phyloP scores from a whole-genome alignment of 2,113 vertebrate species.

The Dicaeum eximium region DNA sequence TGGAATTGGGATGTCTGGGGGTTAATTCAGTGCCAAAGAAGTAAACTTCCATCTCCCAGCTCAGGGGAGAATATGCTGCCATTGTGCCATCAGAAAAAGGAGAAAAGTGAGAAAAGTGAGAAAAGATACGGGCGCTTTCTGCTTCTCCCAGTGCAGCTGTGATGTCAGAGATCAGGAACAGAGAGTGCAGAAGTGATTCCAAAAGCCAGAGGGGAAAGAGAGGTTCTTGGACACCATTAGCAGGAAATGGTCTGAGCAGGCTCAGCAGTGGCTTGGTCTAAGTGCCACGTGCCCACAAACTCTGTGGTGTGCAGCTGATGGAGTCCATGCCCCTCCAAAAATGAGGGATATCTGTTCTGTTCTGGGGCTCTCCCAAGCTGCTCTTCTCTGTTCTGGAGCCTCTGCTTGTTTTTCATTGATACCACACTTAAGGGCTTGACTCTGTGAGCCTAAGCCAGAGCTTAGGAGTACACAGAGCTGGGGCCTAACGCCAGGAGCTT shows the following conservation, averaged over 20 bases:
- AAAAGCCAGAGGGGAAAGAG: not conserved
- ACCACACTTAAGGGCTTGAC: not conserved
- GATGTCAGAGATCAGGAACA: not conserved
- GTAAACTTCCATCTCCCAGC: not conserved
- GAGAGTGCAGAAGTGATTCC: not conserved
- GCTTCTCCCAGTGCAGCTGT: not conserved
- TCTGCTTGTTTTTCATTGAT: not conserved
- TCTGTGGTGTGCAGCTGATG: not conserved
- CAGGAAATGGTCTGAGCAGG: not conserved
- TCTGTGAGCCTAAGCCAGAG: not conserved
- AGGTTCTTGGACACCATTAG: not conserved
- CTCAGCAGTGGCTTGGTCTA: not conserved
- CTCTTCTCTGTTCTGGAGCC: not conserved
- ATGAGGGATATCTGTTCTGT: too few species aligned
- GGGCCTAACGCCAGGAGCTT: not conserved
- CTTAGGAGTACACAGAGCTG: not conserved
- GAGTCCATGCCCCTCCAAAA: not conserved
- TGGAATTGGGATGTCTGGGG: not conserved
- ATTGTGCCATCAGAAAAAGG: not conserved
- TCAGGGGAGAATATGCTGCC: not conserved
- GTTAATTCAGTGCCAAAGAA: not conserved
- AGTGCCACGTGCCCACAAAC: not conserved
- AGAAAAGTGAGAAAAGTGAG: not conserved
- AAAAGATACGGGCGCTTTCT: not conserved
- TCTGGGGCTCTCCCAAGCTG: too few species aligned